Evolutionary conservation across 1,140 invertebrate species (phyloP).

Genomic region (Drosophila ananassae): DNA sequence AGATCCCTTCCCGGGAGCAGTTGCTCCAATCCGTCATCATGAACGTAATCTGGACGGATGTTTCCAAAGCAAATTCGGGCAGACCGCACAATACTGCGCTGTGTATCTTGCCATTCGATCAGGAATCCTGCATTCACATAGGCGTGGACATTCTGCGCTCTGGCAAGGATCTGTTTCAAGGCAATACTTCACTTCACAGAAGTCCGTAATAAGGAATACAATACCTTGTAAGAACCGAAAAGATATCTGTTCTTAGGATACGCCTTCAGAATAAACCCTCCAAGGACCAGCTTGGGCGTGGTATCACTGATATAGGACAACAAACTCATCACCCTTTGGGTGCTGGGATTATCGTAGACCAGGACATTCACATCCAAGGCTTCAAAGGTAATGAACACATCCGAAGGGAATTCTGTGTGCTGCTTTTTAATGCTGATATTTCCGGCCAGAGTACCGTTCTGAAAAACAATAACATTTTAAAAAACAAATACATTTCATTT

Average conservation of each 20-base stretch:
- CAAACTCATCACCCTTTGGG: conserved; percentile 48
- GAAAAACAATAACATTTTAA: no score
- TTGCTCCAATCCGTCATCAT: conserved; percentile 88
- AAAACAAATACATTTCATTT: no score
- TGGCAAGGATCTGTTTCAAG: conserved; percentile 85
- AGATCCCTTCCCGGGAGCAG: conserved; percentile 86
- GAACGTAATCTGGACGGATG: conserved; percentile 88
- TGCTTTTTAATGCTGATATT: conserved; percentile 91
- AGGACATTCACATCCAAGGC: conserved; percentile 86
- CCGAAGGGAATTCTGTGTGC: conserved; percentile 89
- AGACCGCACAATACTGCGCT: conserved; percentile 64
- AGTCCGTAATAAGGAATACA: neutral
- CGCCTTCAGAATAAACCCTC: conserved; percentile 59
- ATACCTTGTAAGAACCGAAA: conserved; percentile 86
- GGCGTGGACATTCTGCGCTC: conserved; percentile 92
- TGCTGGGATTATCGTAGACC: conserved; percentile 47
- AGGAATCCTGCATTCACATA: conserved; percentile 93
- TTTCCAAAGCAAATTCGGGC: conserved; percentile 87
- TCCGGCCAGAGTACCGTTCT: conserved; percentile 89
- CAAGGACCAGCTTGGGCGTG: conserved; percentile 56
- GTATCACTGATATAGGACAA: conserved; percentile 52
- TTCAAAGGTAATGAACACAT: conserved; percentile 90
- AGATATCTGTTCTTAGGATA: conserved; percentile 58
- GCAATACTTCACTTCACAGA: neutral
- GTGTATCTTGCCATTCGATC: conserved; percentile 66